phyloP scores from a whole-genome alignment of 2,888 invertebrate genomes.

The Ecdyonurus torrentis region DNA sequence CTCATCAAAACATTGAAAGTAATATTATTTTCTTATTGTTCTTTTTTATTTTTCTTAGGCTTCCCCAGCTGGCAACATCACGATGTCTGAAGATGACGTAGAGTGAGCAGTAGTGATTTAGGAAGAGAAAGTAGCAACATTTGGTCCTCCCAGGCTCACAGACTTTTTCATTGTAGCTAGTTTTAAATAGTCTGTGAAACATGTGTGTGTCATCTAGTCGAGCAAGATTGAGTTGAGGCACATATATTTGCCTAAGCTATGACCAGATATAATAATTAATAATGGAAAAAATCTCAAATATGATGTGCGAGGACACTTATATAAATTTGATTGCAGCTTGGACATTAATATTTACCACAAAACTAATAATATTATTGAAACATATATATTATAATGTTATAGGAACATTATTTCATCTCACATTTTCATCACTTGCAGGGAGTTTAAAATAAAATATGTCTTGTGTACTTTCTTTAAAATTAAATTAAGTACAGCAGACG shows the following conservation, averaged over 20 bases:
- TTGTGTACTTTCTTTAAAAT: too few species aligned
- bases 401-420: neutral
- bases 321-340: neutral
- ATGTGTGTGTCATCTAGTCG: neutral
- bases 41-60: neutral
- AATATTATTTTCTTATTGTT: neutral
- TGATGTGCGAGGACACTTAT: neutral
- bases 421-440: neutral
- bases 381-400: too few species aligned
- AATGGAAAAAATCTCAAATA: neutral
- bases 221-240: too few species aligned
- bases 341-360: neutral
- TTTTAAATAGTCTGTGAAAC: neutral
- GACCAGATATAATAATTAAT: too few species aligned
- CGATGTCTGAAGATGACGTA: slow-evolving; percentile 12
- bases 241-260: neutral
- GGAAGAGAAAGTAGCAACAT: neutral
- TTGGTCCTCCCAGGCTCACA: neutral
- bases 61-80: neutral
- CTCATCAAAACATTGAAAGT: neutral
- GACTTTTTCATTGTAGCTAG: too few species aligned
- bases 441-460: neutral
- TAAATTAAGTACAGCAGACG: too few species aligned
- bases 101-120: slow-evolving; percentile 7
- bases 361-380: too few species aligned